Evolutionary conservation across 2,888 invertebrate species (phyloP).

Genomic region (Boloria selene): DNA sequence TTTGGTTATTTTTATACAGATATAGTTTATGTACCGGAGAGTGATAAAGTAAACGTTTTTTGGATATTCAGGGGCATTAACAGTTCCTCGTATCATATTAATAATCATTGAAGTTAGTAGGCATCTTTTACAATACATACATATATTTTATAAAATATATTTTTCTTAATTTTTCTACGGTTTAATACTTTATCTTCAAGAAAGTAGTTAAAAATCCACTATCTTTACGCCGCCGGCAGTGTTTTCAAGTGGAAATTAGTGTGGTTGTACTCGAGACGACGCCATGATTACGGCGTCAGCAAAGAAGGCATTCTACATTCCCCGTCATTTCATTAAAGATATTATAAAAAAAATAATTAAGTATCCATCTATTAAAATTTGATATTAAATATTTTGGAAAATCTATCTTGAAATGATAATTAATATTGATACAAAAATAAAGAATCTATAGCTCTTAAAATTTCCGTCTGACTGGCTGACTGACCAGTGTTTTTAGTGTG

Average conservation of each 20-base stretch:
- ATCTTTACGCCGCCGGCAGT: constrained; percentile 48
- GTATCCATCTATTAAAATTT: not conserved
- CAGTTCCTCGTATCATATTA: too few species aligned
- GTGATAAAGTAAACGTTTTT: too few species aligned
- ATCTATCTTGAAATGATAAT: too few species aligned
- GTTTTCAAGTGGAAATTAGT: constrained; percentile 54
- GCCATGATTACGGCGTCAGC: constrained; percentile 45
- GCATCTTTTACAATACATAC: not conserved
- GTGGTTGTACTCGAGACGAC: constrained; percentile 44
- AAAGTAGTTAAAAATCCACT: constrained; percentile 22
- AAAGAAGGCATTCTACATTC: constrained; percentile 25
- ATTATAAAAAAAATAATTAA: not conserved
- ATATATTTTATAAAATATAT: not conserved
- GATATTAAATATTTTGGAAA: not conserved
- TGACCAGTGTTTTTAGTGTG: too few species aligned
- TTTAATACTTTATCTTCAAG: constrained; percentile 21
- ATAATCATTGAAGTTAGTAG: too few species aligned
- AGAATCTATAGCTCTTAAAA: too few species aligned
- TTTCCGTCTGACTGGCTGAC: too few species aligned
- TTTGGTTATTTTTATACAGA: too few species aligned
- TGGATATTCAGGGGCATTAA: too few species aligned
- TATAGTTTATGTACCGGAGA: too few species aligned
- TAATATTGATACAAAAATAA: too few species aligned
- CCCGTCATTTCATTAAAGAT: constrained; percentile 23
- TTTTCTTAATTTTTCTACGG: not conserved